A percentile compares a stretch with the other conserved stretches of the same genome.
phyloP scores from a whole-genome alignment of 2,797 vertebrate species.

The Sebastes matsubarae region DNA sequence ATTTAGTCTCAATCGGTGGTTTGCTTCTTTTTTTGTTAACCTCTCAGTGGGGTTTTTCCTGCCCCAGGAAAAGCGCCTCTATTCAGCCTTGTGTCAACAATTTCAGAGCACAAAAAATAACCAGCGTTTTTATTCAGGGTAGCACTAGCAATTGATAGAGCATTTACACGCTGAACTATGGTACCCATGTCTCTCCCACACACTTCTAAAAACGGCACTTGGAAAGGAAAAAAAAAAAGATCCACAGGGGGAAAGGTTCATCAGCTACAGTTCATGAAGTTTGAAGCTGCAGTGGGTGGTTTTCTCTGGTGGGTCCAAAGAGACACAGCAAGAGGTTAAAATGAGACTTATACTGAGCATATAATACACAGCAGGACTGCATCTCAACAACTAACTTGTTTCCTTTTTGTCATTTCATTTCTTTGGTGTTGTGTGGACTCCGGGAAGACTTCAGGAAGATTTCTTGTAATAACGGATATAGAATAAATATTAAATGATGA shows the following conservation, averaged over 20 bases:
- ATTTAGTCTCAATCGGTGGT: constrained; percentile 42
- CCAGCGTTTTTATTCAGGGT: constrained; percentile 43
- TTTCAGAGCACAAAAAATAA: constrained; percentile 48
- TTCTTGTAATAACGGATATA: not conserved
- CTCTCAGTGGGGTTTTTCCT: constrained; percentile 30
- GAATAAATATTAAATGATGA: not conserved
- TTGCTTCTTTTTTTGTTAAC: constrained; percentile 16
- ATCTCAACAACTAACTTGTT: constrained; percentile 15
- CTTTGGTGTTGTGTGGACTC: not conserved
- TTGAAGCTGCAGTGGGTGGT: constrained; percentile 62
- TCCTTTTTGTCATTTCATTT: constrained; percentile 6
- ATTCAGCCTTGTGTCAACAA: constrained; percentile 41
- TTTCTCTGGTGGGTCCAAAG: constrained; percentile 58
- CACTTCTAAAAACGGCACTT: constrained; percentile 57
- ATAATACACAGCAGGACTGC: not conserved
- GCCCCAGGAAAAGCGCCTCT: constrained; percentile 1
- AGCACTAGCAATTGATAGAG: constrained; percentile 47
- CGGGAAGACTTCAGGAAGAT: not conserved
- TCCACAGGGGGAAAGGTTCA: constrained; percentile 51
- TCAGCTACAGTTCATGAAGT: constrained; percentile 58
- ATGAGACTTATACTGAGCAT: constrained; percentile 33
- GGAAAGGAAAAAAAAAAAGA: constrained; percentile 21
- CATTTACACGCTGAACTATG: constrained; percentile 52
- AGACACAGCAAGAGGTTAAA: constrained; percentile 55
- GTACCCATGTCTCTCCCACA: constrained; percentile 61